A percentile compares a stretch with the other conserved stretches of the same genome.
Evolutionary conservation across 35 echinoderm and acorn worm genomes (phyloP).

Genomic region (Apostichopus parvimensis): DNA sequence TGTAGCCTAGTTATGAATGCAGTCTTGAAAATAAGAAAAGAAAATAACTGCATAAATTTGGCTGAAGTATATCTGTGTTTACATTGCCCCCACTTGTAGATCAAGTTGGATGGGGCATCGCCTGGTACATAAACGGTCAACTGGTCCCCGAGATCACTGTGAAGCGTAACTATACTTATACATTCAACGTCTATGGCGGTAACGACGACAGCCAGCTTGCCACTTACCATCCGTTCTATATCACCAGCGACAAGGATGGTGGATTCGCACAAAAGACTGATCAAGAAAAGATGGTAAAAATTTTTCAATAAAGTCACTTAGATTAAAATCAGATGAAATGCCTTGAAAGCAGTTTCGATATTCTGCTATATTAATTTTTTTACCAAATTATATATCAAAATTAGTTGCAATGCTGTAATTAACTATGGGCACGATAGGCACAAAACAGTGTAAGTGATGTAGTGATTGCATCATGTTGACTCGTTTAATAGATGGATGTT

Average conservation of each 20-base stretch:
- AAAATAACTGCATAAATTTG: not conserved
- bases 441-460: too few species aligned
- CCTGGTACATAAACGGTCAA: slow-evolving; percentile 42
- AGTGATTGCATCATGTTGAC: too few species aligned
- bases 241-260: slow-evolving; percentile 49
- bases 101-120: slow-evolving; percentile 62
- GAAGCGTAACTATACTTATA: slow-evolving; percentile 26
- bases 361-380: too few species aligned
- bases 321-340: too few species aligned
- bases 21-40: not conserved
- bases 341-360: too few species aligned
- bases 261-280: slow-evolving; percentile 25
- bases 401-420: too few species aligned
- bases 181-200: slow-evolving; percentile 42
- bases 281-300: not conserved
- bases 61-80: not conserved
- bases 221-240: slow-evolving; percentile 53
- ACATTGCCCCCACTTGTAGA: not conserved
- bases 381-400: too few species aligned
- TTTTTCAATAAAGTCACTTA: too few species aligned
- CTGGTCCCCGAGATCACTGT: slow-evolving; percentile 29
- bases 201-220: not conserved
- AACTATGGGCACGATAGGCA: too few species aligned
- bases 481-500: too few species aligned
- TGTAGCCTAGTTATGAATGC: too few species aligned